A percentile compares a stretch with the other conserved stretches of the same genome.
These are phyloP conservation scores for Sylvietta virens DNA, from an alignment of 2,113 vertebrate species.

Conservation along the genomic window DNA sequence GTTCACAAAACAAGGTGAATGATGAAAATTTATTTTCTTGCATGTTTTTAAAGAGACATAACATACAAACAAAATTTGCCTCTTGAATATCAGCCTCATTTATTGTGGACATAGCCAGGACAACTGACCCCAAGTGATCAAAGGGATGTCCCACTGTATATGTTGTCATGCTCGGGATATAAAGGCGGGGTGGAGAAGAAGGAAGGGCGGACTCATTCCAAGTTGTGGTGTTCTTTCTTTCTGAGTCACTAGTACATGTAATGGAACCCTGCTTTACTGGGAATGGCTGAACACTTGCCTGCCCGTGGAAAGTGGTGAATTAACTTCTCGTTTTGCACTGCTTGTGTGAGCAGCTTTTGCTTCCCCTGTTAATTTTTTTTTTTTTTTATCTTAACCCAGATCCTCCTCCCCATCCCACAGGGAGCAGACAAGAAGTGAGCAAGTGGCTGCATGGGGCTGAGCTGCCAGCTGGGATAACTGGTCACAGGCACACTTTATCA, in stretches of 20 bases:
- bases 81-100: neutral
- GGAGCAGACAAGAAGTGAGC: neutral
- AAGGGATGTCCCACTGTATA: neutral
- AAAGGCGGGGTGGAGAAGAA: neutral
- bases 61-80: neutral
- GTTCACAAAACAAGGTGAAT: neutral
- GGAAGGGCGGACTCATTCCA: fast-evolving
- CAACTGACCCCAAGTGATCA: neutral
- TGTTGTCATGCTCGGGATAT: neutral
- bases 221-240: neutral
- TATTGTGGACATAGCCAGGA: neutral
- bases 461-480: neutral
- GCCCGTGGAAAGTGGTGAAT: neutral
- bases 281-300: neutral
- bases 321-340: neutral
- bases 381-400: neutral
- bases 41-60: neutral
- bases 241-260: neutral
- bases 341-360: neutral
- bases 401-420: neutral
- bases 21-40: neutral
- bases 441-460: neutral
- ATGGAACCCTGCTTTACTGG: neutral
- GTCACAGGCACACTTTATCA: neutral
- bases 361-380: neutral